Conservation (phyloP, 92 coral and sea anemone genomes). For the Epizoanthus scotinus region DNA sequence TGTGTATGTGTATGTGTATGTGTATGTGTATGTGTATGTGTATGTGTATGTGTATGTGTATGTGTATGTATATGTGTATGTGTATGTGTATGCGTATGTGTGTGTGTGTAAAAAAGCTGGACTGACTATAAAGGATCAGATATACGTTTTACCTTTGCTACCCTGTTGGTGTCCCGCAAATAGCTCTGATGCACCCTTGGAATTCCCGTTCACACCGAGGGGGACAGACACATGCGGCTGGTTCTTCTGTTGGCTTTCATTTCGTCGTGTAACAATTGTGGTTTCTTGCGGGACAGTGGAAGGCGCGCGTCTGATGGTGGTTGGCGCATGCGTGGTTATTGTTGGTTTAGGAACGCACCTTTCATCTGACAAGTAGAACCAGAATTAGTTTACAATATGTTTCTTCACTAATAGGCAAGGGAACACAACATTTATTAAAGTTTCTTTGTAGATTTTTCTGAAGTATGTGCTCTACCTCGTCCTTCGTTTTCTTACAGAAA, state of each 20-base stretch:
- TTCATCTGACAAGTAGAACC: conserved; percentile 7
- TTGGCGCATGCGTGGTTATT: not conserved
- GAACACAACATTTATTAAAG: no score
- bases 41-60: no score
- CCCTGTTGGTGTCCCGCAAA: not conserved
- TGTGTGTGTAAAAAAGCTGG: not conserved
- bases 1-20: no score
- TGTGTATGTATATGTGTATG: no score
- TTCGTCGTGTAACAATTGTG: not conserved
- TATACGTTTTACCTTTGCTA: not conserved
- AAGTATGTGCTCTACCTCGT: no score
- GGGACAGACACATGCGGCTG: not conserved
- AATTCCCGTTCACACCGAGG: no score
- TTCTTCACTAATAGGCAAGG: not conserved
- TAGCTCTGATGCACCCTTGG: not conserved
- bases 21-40: no score
- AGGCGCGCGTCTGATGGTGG: not conserved
- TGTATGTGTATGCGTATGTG: no score
- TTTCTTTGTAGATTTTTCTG: no score
- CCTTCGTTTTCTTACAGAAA: no score
- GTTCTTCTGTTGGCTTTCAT: not conserved
- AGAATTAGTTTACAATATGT: not conserved
- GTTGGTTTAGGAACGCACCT: conserved; percentile 5
- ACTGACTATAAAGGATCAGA: no score
- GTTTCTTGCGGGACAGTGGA: not conserved